Base-by-base conservation (phyloP, 37 sponge, comb jelly and placozoan species). In the Trichoplax adhaerens region DNA sequence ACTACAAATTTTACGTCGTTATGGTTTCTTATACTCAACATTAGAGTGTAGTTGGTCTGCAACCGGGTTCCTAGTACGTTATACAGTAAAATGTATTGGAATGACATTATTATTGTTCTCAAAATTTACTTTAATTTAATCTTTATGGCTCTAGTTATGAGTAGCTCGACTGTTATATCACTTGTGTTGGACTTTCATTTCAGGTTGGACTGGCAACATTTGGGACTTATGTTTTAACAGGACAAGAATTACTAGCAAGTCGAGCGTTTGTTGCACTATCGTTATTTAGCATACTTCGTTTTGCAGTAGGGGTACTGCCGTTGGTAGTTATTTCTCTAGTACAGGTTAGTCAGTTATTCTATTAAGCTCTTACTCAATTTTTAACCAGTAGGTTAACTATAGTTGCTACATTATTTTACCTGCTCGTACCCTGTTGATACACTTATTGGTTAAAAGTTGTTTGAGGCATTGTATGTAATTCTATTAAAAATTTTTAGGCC, bases 181-280 rank as follows among this genome's bases (percentile, higher is more conserved):
- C 29, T 29, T 29, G 29, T 29, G 29, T 29, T 29, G 29, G 29
- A 29, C 29, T 29, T 67, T 68, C 10, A 68, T 61, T 54, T 3
- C 74, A 94, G 95, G 95, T 97, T 70, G 72, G 93, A 58, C 73
- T 97, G 62, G 82, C 80, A 1, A 88, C 99, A 10, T 97, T 97
- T 82, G 85, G 83, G 6, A 88, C 89, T 46, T 97, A 80, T 78
- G 78, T 73, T 52, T 70, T 82, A 54, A 69, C 73, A 4, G 81
- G 81, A 0, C 60, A 85, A 51, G 54, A 87, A 76, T 57, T 65
- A 53, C 49, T 72, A 60, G 88, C 95, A 48, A 29, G 29, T 29
- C 86, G 70, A 53, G 93, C 83, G 7, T 97, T 97, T 80, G 99
- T 97, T 53, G 82, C 93, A 48, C 85, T 97, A 53, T 80, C 93